Evolutionary conservation across 2,888 invertebrate genomes (phyloP).

Genomic region (Ectemnius cavifrons): DNA sequence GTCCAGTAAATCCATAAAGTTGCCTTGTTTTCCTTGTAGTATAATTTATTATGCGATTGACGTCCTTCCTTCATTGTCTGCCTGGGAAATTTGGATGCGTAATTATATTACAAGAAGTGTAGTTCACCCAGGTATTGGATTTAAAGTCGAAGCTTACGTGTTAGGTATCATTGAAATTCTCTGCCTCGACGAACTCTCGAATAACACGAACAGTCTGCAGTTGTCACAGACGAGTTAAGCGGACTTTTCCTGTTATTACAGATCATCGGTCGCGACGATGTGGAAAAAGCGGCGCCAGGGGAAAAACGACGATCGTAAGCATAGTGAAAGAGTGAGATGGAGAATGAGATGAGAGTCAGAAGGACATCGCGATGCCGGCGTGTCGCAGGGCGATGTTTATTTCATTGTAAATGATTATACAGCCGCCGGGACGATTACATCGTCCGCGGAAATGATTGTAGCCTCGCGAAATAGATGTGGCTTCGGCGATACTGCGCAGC

Average conservation of each 20-base stretch:
- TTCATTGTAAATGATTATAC: constrained; percentile 41
- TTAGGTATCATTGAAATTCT: too few relatives aligned
- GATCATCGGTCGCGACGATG: not conserved
- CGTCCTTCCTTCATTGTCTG: not conserved
- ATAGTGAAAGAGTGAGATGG: constrained; percentile 3
- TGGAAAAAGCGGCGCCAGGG: not conserved
- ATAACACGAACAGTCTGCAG: too few relatives aligned
- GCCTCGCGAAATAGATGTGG: constrained; percentile 41
- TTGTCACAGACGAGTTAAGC: too few relatives aligned
- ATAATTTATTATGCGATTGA: constrained; percentile 25
- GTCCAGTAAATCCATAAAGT: not conserved
- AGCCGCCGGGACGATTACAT: constrained; percentile 46
- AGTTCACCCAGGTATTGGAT: too few relatives aligned
- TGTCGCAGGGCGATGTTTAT: constrained; percentile 38
- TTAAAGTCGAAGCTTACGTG: too few relatives aligned
- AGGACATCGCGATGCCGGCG: constrained; percentile 18
- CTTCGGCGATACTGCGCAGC: constrained; percentile 36
- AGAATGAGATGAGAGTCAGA: constrained; percentile 15
- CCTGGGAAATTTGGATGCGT: constrained; percentile 10
- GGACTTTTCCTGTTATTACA: not conserved
- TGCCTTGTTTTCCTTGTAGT: constrained; percentile 30
- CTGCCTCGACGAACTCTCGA: too few relatives aligned
- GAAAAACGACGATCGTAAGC: constrained; percentile 6
- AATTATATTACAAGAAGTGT: too few relatives aligned
- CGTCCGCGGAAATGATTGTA: constrained; percentile 49